Evolutionary conservation across 1,140 invertebrate species (phyloP), one percentile per base, ranked within the genome.

Genomic region (Aradophagus sp.): DNA sequence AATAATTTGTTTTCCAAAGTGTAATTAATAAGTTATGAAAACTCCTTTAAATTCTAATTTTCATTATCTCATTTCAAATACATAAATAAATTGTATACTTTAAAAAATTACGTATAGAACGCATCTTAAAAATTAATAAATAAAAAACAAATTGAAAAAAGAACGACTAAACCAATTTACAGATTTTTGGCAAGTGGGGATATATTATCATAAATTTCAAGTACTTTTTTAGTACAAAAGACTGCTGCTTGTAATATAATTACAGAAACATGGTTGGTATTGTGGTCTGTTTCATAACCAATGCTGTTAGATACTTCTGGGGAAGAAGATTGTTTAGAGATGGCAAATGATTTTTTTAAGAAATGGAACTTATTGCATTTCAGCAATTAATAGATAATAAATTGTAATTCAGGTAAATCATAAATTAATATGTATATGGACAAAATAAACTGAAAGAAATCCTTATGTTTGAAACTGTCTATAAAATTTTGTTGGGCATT

Each of bases 351-450:
- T 6, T 55, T 55, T 42, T 13, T 2, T 5, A 1, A 14, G 3
- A 61, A 52, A 17, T 52, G 45, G 16, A 53, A 63, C 26, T 63
- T 63, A 63, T 38, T 53, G 59, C 17, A 1, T 63, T 35, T 13
- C 17, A 36, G 59, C 59, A 15, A 14, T 52, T 12, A 48, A 63
- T 20, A 48, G 59, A 7, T 55, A 65, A 41, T 48, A 65, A 13
- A 32, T 65, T 10, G 10, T 20, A 1, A 52, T 53, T 5, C 47
- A 63, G 23, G 48, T 52, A 38, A 31, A 11, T 31, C 4, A 8
- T 31, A 31, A 3, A 31, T 5, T 3, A 31, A 31, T 8, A 4
- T 5, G 4, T 23, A 8, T 23, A 31, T 8, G 4, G 4, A 31
- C n/a, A 5, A 8, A 10, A 3, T 11, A 31, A 4, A 31, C n/a